Percentiles rank a stretch among this genome's conserved stretches.
phyloP scores from a whole-genome alignment of 2,888 invertebrate genomes.

The Drosophila dives region DNA sequence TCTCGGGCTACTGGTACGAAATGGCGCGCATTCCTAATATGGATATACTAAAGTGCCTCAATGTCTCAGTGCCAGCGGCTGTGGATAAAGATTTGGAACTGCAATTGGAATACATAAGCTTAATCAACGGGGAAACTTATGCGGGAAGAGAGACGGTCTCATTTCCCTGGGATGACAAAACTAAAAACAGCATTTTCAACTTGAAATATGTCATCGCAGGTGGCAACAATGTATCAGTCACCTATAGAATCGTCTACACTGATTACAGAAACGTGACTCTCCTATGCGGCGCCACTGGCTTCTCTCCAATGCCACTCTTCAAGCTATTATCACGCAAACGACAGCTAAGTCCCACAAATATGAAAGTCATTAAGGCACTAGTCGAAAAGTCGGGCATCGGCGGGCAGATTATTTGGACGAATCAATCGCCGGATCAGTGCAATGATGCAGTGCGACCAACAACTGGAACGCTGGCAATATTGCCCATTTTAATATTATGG shows the following conservation, averaged over 20 bases:
- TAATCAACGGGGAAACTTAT: constrained; percentile 38
- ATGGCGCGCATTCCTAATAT: constrained; percentile 44
- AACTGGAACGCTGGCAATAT: not conserved
- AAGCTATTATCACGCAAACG: constrained; percentile 54
- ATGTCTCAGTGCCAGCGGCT: constrained; percentile 36
- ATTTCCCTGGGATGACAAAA: constrained; percentile 58
- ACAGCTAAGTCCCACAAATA: not conserved
- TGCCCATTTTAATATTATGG: not conserved
- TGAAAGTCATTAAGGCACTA: constrained; percentile 4
- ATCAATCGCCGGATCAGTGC: constrained; percentile 48
- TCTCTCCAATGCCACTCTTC: constrained; percentile 57
- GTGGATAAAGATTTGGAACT: constrained; percentile 27
- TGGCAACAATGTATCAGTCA: constrained; percentile 23
- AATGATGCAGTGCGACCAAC: constrained; percentile 27
- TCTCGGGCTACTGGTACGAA: constrained; percentile 59
- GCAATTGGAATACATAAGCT: constrained; percentile 56
- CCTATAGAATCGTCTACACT: constrained; percentile 54
- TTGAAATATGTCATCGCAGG: constrained; percentile 28
- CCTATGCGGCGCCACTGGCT: constrained; percentile 59
- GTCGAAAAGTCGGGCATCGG: constrained; percentile 28
- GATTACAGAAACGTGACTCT: constrained; percentile 35
- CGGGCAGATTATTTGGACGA: constrained; percentile 46
- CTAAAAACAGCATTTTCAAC: constrained; percentile 49
- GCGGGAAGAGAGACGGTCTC: constrained; percentile 36
- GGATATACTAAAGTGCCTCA: constrained; percentile 51